These are phyloP conservation scores for Prosapia bicincta DNA, from an alignment of 2,888 invertebrate species.

Conservation along the genomic window DNA sequence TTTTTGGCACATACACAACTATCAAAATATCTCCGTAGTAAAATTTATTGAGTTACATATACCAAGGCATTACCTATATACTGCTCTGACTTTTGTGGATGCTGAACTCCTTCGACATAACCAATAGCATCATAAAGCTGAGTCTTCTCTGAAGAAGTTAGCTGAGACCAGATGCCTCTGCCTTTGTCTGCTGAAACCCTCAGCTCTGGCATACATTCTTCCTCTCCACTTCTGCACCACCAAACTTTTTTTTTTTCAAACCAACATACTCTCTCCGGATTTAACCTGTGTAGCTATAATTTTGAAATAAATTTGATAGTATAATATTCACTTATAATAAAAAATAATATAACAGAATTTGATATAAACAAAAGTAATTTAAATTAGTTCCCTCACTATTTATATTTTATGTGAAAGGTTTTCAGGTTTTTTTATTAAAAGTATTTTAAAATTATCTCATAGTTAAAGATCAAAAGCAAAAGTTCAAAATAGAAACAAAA, in stretches of 20 bases:
- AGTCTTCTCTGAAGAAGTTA: slow-evolving; percentile 61
- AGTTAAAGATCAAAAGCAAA: no score
- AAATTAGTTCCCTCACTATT: no score
- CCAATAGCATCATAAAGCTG: slow-evolving; percentile 61
- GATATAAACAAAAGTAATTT: no score
- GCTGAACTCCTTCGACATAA: slow-evolving; percentile 51
- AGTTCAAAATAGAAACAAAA: no score
- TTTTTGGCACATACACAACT: no score
- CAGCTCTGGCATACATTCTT: slow-evolving; percentile 48
- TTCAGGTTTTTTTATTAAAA: no score
- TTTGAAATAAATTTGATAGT: slow-evolving; percentile 13
- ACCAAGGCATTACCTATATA: slow-evolving; percentile 51
- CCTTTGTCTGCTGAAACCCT: slow-evolving; percentile 54
- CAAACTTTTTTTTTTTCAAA: slow-evolving; percentile 40
- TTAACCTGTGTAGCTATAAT: slow-evolving; percentile 45
- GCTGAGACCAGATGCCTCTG: slow-evolving; percentile 56
- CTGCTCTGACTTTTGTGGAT: slow-evolving; percentile 53
- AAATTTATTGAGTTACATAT: no score
- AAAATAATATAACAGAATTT: no score
- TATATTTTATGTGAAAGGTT: no score
- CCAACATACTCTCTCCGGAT: slow-evolving; percentile 45
- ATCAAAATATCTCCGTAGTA: no score
- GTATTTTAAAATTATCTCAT: no score
- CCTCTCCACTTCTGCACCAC: slow-evolving; percentile 52
- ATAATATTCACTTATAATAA: no score